Evolutionary conservation across 2,797 vertebrate species (phyloP).

Genomic region (Centropyge bicolor): DNA sequence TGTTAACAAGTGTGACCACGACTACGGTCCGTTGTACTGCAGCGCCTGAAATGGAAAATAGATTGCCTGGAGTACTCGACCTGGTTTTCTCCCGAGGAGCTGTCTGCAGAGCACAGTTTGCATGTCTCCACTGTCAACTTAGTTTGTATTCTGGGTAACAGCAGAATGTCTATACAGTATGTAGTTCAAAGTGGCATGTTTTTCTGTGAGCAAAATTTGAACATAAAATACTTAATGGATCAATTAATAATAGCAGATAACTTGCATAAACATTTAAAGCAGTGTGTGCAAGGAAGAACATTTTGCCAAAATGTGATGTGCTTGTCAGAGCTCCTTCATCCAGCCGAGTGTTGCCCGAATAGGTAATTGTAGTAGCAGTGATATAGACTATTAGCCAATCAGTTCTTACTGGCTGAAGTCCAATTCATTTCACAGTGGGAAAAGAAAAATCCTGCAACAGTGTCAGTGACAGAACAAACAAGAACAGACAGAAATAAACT

Average conservation of each 20-base stretch:
- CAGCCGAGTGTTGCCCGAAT: too few species aligned
- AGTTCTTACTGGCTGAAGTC: neutral
- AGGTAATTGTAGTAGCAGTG: neutral
- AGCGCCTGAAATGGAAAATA: conserved; percentile 35
- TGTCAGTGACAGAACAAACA: neutral
- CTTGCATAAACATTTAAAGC: neutral
- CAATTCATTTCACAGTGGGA: neutral
- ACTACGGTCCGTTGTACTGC: neutral
- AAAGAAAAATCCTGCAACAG: neutral
- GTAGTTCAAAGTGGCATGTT: neutral
- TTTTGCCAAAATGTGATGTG: neutral
- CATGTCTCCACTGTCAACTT: conserved; percentile 35
- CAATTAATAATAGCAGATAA: neutral
- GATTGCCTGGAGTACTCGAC: conserved; percentile 24
- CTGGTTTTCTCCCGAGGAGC: conserved; percentile 28
- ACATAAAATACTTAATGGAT: neutral
- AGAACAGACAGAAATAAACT: neutral
- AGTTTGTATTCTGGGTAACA: conserved; percentile 13
- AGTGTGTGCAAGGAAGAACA: neutral
- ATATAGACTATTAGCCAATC: too few species aligned
- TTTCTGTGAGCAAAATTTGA: neutral
- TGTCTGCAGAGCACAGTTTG: conserved; percentile 19
- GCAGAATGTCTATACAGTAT: neutral
- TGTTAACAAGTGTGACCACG: conserved; percentile 34
- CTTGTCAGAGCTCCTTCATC: neutral